Percentiles rank a stretch among this genome's conserved stretches.
These are phyloP conservation scores for Lipophrys pholis DNA, from an alignment of 2,113 vertebrate species.

Conservation along the genomic window DNA sequence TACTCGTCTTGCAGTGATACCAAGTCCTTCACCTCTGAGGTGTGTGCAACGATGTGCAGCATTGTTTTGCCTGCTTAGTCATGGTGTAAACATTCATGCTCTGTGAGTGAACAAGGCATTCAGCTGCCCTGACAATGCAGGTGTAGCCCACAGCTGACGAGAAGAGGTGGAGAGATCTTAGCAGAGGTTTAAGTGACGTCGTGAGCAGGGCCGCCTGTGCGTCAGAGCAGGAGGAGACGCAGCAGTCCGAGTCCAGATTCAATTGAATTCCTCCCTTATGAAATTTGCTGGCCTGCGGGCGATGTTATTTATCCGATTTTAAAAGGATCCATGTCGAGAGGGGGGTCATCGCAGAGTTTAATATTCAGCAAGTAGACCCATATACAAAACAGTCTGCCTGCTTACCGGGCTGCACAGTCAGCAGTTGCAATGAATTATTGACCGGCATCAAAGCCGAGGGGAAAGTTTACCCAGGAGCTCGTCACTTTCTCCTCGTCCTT, in stretches of 20 bases:
- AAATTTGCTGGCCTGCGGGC: neutral
- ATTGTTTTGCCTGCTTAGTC: constrained; percentile 16
- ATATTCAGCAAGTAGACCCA: constrained; percentile 33
- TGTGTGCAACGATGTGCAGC: constrained; percentile 5
- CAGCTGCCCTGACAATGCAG: neutral
- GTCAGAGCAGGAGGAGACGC: neutral
- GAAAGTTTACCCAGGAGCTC: constrained; percentile 72
- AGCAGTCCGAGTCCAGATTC: neutral
- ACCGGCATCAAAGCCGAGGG: constrained; percentile 57
- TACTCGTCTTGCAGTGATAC: neutral
- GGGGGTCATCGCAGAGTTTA: constrained; percentile 22
- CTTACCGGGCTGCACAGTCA: constrained; percentile 52
- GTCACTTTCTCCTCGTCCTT: constrained; percentile 31
- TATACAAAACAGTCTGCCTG: constrained; percentile 1
- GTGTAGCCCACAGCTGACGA: neutral
- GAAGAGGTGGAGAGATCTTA: neutral
- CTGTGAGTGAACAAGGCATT: neutral
- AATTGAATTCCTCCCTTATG: neutral
- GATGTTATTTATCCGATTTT: constrained; percentile 6
- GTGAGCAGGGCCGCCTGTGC: neutral
- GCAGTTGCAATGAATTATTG: constrained; percentile 75
- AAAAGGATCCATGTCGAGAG: neutral
- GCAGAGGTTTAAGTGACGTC: no score
- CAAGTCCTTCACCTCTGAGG: neutral
- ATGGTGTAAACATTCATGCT: neutral